Base-by-base conservation (phyloP, 1,140 invertebrate genomes). In the Panulirus ornatus region DNA sequence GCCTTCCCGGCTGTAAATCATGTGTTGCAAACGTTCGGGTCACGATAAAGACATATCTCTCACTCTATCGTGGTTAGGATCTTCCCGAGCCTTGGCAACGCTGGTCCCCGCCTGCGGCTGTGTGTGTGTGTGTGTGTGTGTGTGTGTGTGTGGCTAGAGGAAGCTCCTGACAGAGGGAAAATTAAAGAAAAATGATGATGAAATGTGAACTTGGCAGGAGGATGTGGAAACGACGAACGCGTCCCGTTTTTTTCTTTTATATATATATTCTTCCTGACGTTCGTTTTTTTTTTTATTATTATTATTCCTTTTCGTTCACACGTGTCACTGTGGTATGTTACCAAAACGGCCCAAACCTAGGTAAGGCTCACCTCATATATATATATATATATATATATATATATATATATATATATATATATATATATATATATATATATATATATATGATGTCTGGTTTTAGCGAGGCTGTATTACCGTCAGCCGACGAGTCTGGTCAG, bases 401-500 rank as follows among this genome's bases (percentile, higher is more conserved):
- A n/a, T n/a, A n/a, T n/a, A n/a, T n/a, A n/a, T 73, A 16, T 16
- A 47, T 79, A 47, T 79, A 79, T 79, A 79, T 79, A 44, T 79
- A 79, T 79, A 47, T 79, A 79, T 47, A 79, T 47, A 79, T 47
- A 79, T 47, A 79, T 47, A 79, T 47, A 79, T 47, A 79, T 47
- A 44, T 79, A 44, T 79, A 47, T 51, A 79, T 51, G 38, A n/a
- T n/a, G n/a, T n/a, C n/a, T n/a, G n/a, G n/a, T n/a, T n/a, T n/a
- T n/a, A n/a, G n/a, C n/a, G n/a, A n/a, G n/a, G n/a, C n/a, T n/a
- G n/a, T n/a, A n/a, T n/a, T n/a, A n/a, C n/a, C n/a, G n/a, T n/a
- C n/a, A n/a, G n/a, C n/a, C n/a, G n/a, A n/a, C n/a, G n/a, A n/a
- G n/a, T n/a, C n/a, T n/a, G n/a, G n/a, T n/a, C n/a, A n/a, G n/a